These are phyloP conservation scores for Pterocles gutturalis DNA, from an alignment of 2,113 vertebrate species.

Conservation along the genomic window DNA sequence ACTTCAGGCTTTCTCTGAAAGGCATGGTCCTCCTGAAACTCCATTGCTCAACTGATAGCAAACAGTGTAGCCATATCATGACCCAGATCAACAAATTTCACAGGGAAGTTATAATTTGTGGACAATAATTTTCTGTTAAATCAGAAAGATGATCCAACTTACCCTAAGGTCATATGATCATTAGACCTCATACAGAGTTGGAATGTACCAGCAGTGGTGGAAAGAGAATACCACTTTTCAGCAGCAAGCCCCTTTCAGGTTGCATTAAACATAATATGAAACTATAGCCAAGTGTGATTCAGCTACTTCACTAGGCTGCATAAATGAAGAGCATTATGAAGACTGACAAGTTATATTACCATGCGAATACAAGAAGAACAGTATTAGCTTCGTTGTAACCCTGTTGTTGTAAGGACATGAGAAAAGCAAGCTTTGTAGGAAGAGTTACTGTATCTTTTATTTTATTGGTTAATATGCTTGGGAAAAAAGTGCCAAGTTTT, in stretches of 20 bases:
- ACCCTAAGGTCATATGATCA: background rate
- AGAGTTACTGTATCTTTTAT: background rate
- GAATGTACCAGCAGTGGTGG: background rate
- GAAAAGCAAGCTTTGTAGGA: background rate
- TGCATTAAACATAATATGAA: background rate
- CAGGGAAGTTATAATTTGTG: background rate
- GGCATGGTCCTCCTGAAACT: background rate
- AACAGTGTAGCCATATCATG: background rate
- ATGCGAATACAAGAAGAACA: background rate
- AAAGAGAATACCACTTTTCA: background rate
- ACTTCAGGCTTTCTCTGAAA: background rate
- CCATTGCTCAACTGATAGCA: background rate
- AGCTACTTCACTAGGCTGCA: background rate
- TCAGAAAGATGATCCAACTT: background rate
- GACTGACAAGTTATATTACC: background rate
- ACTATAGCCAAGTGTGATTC: background rate
- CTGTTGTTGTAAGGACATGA: background rate
- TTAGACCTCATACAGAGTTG: background rate
- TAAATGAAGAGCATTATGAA: constrained; percentile 12
- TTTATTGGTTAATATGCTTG: background rate
- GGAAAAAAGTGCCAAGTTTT: background rate
- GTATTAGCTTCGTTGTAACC: background rate
- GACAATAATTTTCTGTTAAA: background rate
- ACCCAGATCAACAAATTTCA: background rate
- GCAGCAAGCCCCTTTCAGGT: background rate